These are phyloP conservation scores for Gibbula magus DNA, from an alignment of 2,888 invertebrate genomes.

Conservation along the genomic window DNA sequence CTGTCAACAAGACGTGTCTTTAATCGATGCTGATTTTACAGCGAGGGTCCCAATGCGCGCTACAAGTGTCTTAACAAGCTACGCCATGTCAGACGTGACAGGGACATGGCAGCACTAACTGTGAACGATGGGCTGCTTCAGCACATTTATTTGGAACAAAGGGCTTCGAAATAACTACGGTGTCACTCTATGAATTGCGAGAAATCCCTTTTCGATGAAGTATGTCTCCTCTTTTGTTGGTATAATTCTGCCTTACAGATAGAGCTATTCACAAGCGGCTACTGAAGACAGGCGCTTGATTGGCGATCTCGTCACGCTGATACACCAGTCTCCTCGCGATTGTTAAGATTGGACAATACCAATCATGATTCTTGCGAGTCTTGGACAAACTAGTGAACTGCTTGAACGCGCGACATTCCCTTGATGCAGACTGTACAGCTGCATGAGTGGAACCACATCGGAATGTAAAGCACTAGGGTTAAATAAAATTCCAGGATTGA, in stretches of 20 bases:
- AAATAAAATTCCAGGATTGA: background rate
- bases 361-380: background rate
- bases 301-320: slow-evolving; percentile 1
- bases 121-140: slow-evolving; percentile 7
- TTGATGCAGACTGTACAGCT: too few species aligned
- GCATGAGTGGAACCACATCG: too few species aligned
- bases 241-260: slow-evolving; percentile 1
- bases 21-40: slow-evolving; percentile 4
- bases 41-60: background rate
- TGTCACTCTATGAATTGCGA: slow-evolving; percentile 8
- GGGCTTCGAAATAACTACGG: slow-evolving; percentile 8
- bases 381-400: too few species aligned
- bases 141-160: slow-evolving; percentile 7
- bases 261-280: background rate
- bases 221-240: slow-evolving; percentile 11
- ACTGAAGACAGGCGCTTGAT: background rate
- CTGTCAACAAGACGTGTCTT: background rate
- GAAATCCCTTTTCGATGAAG: slow-evolving; percentile 10
- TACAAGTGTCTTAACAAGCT: slow-evolving; percentile 15
- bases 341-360: background rate
- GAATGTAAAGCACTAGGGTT: too few species aligned
- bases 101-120: background rate
- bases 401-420: too few species aligned
- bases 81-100: background rate
- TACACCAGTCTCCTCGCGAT: background rate